Evolutionary conservation across 2,797 vertebrate species (phyloP).

Genomic region (Muraenolepis orangiensis): DNA sequence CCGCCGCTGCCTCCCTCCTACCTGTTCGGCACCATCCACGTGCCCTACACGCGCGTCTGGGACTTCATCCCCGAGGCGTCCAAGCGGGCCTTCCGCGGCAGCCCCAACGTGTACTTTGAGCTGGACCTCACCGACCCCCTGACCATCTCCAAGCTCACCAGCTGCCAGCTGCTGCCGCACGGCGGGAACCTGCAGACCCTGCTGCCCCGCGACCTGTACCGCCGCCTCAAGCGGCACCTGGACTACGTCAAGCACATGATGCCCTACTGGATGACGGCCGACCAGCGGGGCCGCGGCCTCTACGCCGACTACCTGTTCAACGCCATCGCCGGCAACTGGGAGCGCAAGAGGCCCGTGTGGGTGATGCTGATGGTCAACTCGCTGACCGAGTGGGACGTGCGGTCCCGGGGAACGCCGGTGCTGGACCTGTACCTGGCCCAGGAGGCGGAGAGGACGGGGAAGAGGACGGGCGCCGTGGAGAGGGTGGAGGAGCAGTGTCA

Average conservation of each 20-base stretch:
- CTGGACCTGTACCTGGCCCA: conserved; percentile 88
- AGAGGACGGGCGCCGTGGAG: conserved; percentile 85
- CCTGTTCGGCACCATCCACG: conserved; percentile 89
- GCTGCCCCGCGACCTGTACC: conserved; percentile 82
- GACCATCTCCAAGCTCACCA: conserved; percentile 83
- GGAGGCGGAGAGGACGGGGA: conserved; percentile 85
- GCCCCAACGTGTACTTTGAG: conserved; percentile 85
- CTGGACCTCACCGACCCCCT: conserved; percentile 87
- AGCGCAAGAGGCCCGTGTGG: conserved; percentile 86
- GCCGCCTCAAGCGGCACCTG: conserved; percentile 80
- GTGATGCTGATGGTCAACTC: conserved; percentile 93
- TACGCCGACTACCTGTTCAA: conserved; percentile 90
- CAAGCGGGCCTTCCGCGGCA: conserved; percentile 86
- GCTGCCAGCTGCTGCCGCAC: conserved; percentile 84
- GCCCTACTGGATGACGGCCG: conserved; percentile 88
- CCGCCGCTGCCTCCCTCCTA: conserved; percentile 75
- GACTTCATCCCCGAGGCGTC: conserved; percentile 87
- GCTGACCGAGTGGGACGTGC: conserved; percentile 83
- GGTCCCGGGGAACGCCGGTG: conserved; percentile 81
- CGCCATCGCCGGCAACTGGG: conserved; percentile 89
- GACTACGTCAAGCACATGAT: conserved; percentile 90
- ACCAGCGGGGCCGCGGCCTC: conserved; percentile 84
- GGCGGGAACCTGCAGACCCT: conserved; percentile 85
- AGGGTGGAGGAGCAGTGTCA: conserved; percentile 91
- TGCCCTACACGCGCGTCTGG: conserved; percentile 86